Evolutionary conservation across 2,797 vertebrate species (phyloP), one percentile per base, ranked within the genome.

Genomic region (Acanthurus lineatus): DNA sequence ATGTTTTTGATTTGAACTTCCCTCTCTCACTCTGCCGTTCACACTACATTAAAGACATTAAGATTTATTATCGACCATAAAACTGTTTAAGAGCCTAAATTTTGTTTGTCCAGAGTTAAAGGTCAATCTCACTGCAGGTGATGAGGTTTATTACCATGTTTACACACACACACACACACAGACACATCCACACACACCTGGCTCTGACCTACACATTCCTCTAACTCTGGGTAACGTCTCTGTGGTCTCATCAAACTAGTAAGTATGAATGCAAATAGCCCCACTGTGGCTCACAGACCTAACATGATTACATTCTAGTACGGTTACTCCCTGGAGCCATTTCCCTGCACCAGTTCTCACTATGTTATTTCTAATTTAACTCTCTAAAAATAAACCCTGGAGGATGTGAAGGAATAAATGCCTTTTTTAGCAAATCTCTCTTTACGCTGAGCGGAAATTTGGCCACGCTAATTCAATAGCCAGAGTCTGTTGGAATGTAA

Each of bases 341-440:
- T 86, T 87, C 77, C 79, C 79, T 51, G 22, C 77, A 84, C 77
- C 70, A 82, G 76, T 73, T 87, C 81, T 87, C 81, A 77, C 81
- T 82, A 53, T 81, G 74, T 81, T 88, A 83, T 86, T 82, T 73
- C 88, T 88, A 87, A 88, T 92, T 91, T 83, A 61, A 76, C 86
- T 81, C 63, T 85, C 88, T 90, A 91, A 90, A 93, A 91, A 94
- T 89, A 93, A 92, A 87, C 81, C 82, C 79, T 28, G 77, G 70
- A 85, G 86, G 85, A 87, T 84, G 76, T 70, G 62, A 59, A 77
- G 79, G 57, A 88, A 80, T 85, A 81, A 81, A 82, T 82, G 57
- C 61, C 73, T 68, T 82, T 76, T 86, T 87, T 73, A 81, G 66
- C 58, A 73, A 54, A 87, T 79, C 63, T 73, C 64, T 77, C 66